These are phyloP conservation scores for Etheostoma nigrum DNA, from an alignment of 2,797 vertebrate genomes.

Conservation along the genomic window DNA sequence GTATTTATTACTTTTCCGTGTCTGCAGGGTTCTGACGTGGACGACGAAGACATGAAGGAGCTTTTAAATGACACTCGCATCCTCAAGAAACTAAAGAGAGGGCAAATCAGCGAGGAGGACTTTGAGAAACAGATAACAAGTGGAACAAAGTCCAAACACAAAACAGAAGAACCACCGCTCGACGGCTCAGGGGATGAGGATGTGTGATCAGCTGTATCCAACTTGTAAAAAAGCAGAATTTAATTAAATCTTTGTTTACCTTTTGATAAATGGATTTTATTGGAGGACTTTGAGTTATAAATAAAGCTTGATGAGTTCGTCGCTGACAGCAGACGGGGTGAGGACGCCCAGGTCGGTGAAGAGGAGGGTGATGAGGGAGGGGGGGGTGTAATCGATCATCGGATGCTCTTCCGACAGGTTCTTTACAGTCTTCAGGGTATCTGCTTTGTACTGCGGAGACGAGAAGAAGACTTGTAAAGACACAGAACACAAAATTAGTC, in stretches of 20 bases:
- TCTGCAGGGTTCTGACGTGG: conserved; percentile 82
- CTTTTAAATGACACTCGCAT: conserved; percentile 93
- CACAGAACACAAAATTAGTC: too few species aligned
- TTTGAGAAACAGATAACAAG: conserved; percentile 89
- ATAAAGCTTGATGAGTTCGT: conserved; percentile 98
- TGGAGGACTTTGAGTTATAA: conserved; percentile 79
- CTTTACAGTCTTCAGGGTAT: conserved; percentile 86
- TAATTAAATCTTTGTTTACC: conserved; percentile 8
- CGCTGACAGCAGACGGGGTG: conserved; percentile 96
- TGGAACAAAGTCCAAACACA: conserved; percentile 27
- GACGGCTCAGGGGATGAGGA: neutral
- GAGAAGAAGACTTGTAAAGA: neutral
- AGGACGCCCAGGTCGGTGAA: conserved; percentile 97
- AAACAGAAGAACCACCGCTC: neutral
- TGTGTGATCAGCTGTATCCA: neutral
- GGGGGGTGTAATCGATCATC: conserved; percentile 95
- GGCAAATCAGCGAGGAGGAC: conserved; percentile 92
- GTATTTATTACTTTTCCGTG: too few species aligned
- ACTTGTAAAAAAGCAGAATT: neutral
- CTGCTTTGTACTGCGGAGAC: conserved; percentile 93
- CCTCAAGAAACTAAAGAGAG: conserved; percentile 93
- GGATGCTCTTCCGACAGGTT: conserved; percentile 93
- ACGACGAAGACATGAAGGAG: conserved; percentile 90
- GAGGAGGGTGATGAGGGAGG: conserved; percentile 94
- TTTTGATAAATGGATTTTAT: conserved; percentile 44